A percentile compares a stretch with the other conserved stretches of the same genome.
phyloP scores from a whole-genome alignment of 2,113 vertebrate species.

The Tinamus guttatus region DNA sequence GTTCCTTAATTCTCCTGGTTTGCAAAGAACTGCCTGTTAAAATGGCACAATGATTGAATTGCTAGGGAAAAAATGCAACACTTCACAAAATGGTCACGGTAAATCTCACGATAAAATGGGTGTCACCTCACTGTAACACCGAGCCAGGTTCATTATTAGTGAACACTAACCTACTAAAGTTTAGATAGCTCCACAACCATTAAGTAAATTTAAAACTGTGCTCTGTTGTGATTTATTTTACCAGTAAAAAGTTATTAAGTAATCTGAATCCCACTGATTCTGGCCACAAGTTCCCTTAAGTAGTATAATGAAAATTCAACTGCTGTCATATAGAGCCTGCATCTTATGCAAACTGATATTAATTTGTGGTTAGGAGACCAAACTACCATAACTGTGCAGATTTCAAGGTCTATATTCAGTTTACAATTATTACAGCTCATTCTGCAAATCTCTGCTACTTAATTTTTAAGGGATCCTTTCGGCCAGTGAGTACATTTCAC shows the following conservation, averaged over 20 bases:
- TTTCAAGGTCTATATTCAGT: not conserved
- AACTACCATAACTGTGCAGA: rapidly evolving
- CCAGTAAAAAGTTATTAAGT: not conserved
- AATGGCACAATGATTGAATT: not conserved
- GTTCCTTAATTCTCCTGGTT: not conserved
- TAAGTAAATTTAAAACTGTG: not conserved
- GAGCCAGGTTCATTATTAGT: not conserved
- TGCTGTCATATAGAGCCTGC: not conserved
- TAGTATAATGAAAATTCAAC: not conserved
- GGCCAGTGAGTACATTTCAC: not conserved
- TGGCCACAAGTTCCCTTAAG: rapidly evolving
- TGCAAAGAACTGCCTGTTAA: not conserved
- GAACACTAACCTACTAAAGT: not conserved
- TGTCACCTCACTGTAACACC: not conserved
- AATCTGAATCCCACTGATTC: not conserved
- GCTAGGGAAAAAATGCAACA: not conserved
- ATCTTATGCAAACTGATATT: not conserved
- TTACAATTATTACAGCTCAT: not conserved
- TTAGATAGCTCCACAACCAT: not conserved
- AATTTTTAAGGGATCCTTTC: not conserved
- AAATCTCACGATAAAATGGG: not conserved
- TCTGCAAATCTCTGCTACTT: not conserved
- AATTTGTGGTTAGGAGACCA: not conserved
- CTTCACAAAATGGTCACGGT: not conserved
- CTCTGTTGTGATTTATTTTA: not conserved